Conservation (phyloP, 2,797 vertebrate genomes). For the Silurus lanzhouensis region DNA sequence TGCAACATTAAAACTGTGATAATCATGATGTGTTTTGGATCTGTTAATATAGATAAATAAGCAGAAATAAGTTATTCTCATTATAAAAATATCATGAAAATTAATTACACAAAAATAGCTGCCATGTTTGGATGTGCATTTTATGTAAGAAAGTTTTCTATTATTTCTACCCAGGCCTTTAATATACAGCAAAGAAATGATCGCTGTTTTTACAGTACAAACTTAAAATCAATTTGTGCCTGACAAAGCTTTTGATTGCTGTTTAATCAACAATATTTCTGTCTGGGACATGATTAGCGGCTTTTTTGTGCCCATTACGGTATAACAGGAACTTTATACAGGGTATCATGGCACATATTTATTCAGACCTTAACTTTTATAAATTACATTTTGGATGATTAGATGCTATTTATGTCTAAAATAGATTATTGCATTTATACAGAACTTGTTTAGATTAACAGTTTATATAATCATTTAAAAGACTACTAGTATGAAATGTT, state of each 20-base stretch:
- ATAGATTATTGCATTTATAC: background rate
- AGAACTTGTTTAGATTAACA: background rate
- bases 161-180: background rate
- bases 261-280: background rate
- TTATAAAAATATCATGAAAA: background rate
- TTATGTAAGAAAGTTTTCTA: too few relatives aligned
- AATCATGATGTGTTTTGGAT: background rate
- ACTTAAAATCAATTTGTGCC: background rate
- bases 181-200: background rate
- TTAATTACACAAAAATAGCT: background rate
- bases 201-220: background rate
- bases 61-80: background rate
- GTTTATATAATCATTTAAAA: background rate
- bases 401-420: background rate
- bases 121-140: background rate
- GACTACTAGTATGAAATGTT: background rate
- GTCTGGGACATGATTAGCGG: background rate
- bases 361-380: background rate
- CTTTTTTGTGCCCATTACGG: background rate
- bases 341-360: background rate
- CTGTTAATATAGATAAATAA: background rate
- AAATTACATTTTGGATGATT: background rate
- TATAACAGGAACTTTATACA: background rate
- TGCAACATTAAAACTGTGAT: background rate
- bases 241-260: background rate